phyloP scores from a whole-genome alignment of 2,113 vertebrate species.

The Vidua macroura region DNA sequence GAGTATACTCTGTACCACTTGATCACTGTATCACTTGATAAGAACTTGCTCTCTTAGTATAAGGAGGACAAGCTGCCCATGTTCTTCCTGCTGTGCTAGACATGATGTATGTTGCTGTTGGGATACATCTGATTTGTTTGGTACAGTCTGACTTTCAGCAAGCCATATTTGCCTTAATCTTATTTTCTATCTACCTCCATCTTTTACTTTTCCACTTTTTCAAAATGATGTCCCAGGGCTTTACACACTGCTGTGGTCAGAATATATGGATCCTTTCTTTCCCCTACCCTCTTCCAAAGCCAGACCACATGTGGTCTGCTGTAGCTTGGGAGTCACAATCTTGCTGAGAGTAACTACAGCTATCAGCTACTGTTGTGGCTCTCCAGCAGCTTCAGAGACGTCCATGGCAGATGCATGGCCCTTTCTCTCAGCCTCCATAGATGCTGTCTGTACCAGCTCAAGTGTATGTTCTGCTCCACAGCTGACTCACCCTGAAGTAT shows the following conservation, averaged over 20 bases:
- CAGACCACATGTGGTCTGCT: background rate
- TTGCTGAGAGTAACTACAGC: background rate
- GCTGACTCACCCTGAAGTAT: background rate
- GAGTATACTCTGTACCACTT: background rate
- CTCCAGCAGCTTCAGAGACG: background rate
- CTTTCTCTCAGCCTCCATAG: background rate
- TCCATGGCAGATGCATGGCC: background rate
- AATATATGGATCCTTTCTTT: background rate
- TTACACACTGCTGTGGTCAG: background rate
- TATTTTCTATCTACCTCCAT: background rate
- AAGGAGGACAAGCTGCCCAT: background rate
- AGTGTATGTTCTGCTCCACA: background rate
- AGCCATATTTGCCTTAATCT: background rate
- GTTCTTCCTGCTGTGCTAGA: background rate
- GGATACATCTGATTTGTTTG: background rate
- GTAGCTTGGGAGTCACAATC: background rate
- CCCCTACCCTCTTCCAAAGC: background rate
- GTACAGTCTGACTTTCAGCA: background rate
- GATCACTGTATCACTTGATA: background rate
- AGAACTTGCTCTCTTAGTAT: background rate
- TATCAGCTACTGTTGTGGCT: background rate
- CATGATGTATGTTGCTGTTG: background rate
- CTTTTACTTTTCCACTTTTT: background rate
- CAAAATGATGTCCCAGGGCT: background rate
- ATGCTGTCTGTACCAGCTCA: background rate